Evolutionary conservation across 2,113 vertebrate genomes (phyloP).

Genomic region (Takifugu bimaculatus): DNA sequence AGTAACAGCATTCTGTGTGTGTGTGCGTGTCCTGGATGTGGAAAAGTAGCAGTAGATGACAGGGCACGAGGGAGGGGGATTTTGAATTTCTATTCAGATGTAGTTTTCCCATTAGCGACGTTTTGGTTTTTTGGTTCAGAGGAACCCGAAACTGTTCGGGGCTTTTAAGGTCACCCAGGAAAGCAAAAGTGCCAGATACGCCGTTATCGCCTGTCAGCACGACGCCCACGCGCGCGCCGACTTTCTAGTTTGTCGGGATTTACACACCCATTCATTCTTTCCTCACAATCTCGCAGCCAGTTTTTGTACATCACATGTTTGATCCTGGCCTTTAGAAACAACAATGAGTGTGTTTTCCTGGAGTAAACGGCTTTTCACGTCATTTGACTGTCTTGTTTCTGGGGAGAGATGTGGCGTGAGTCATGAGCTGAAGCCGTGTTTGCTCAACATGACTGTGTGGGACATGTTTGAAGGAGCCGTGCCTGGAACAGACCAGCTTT

Average conservation of each 20-base stretch:
- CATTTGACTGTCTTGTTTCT: slow-evolving; percentile 23
- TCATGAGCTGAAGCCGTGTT: slow-evolving; percentile 20
- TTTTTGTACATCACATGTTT: slow-evolving; percentile 6
- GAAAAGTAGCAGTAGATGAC: neutral
- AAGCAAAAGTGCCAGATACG: slow-evolving; percentile 29
- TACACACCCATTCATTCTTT: slow-evolving; percentile 6
- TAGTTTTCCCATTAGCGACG: neutral
- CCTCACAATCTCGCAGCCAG: neutral
- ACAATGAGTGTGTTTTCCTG: neutral
- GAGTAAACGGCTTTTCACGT: neutral
- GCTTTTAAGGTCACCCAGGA: slow-evolving; percentile 32
- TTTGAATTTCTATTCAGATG: neutral
- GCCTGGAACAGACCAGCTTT: neutral
- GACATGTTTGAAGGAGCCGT: slow-evolving; percentile 23
- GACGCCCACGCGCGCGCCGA: slow-evolving; percentile 18
- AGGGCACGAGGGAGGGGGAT: neutral
- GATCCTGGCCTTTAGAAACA: slow-evolving; percentile 33
- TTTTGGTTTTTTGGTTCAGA: slow-evolving; percentile 14
- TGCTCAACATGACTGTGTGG: slow-evolving; percentile 21
- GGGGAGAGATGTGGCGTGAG: slow-evolving; percentile 19
- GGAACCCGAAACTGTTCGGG: slow-evolving; percentile 18
- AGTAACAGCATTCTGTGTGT: neutral
- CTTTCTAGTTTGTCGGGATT: slow-evolving; percentile 28
- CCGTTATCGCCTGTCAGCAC: neutral
- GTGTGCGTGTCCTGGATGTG: neutral